A percentile compares a stretch with the other conserved stretches of the same genome.
phyloP scores from a whole-genome alignment of 2,888 invertebrate species.

The Drosophila picticornis region DNA sequence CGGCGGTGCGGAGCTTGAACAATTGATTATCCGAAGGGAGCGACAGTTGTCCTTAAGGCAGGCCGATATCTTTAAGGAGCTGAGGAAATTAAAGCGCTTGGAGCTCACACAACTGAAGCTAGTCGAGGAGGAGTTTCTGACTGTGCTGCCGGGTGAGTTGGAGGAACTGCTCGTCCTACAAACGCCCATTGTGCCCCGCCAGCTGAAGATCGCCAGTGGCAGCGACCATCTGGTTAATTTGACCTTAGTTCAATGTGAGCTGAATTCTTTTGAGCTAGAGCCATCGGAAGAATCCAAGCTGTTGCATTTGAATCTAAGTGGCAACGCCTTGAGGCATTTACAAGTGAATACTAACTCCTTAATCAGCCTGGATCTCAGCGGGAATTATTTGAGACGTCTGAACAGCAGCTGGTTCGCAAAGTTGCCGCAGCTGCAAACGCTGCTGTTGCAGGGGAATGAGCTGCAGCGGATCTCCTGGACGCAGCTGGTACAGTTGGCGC shows the following conservation, averaged over 20 bases:
- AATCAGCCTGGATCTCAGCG: slow-evolving; percentile 78
- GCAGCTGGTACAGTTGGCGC: slow-evolving; percentile 49
- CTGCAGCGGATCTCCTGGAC: slow-evolving; percentile 62
- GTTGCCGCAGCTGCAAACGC: slow-evolving; percentile 56
- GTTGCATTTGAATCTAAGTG: slow-evolving; percentile 75
- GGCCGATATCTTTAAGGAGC: slow-evolving; percentile 42
- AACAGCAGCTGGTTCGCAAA: slow-evolving; percentile 65
- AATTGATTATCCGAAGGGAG: slow-evolving; percentile 61
- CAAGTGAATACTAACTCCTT: slow-evolving; percentile 31
- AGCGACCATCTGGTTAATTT: slow-evolving; percentile 59
- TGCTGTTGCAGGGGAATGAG: slow-evolving; percentile 69
- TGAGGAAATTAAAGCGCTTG: slow-evolving; percentile 37
- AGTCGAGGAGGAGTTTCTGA: slow-evolving; percentile 57
- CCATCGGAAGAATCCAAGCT: slow-evolving; percentile 39
- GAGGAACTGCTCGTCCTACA: slow-evolving; percentile 55
- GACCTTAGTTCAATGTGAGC: slow-evolving; percentile 66
- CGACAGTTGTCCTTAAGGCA: slow-evolving; percentile 55
- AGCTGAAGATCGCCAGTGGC: slow-evolving; percentile 34
- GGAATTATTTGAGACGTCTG: slow-evolving; percentile 70
- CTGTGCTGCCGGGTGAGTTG: slow-evolving; percentile 67
- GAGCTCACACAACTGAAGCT: slow-evolving; percentile 59
- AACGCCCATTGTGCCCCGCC: slow-evolving; percentile 58
- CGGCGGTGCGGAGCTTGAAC: slow-evolving; percentile 53
- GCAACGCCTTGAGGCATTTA: slow-evolving; percentile 69
- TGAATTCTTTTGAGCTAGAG: slow-evolving; percentile 57